Evolutionary conservation across 2,888 invertebrate species (phyloP), one percentile per base, ranked within the genome.

Genomic region (Gisinianus flammeolus): DNA sequence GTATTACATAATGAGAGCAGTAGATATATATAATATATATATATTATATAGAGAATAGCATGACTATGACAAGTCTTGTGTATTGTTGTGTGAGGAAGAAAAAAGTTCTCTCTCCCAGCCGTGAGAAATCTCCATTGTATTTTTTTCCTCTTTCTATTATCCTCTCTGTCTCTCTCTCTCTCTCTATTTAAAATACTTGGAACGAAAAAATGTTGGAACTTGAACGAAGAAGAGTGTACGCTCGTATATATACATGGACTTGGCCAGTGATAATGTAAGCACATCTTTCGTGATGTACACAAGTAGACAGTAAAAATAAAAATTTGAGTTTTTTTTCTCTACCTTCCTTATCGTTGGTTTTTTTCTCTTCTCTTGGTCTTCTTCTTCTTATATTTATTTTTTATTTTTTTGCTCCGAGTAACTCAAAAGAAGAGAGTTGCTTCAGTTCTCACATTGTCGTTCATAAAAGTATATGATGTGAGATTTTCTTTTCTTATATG

Each of bases 41-140:
- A 44, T 44, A 44, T 2, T 8, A 35, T 35, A 35, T 35, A 35
- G 35, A 35, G 12, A 8, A 35, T 35, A 35, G 35, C 5, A 35
- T 35, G 35, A 44, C 44, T 44, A 44, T 44, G 44, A 44, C 44
- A 44, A 8, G 58, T 58, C 19, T 58, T n/a, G 22, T 3, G 58
- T 24, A 58, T 24, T 58, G 6, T 58, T 8, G 16, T 44, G 44
- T 8, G 66, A 66, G 12, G 30, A 66, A 28, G 8, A 28, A 30
- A 22, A 1, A 22, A 66, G 28, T 28, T 10, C 3, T 66, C 66
- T 66, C 28, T 28, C 71, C 71, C 30, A 54, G 71, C 71, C 71
- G 71, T 71, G 71, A 71, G 71, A 71, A 71, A 71, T 71, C 71
- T 71, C 71, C 16, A 54, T 71, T 71, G 71, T 71, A 30, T 54